Conservation (phyloP, 37 sponge, comb jelly and placozoan genomes). For the Petrosia ficiformis region DNA sequence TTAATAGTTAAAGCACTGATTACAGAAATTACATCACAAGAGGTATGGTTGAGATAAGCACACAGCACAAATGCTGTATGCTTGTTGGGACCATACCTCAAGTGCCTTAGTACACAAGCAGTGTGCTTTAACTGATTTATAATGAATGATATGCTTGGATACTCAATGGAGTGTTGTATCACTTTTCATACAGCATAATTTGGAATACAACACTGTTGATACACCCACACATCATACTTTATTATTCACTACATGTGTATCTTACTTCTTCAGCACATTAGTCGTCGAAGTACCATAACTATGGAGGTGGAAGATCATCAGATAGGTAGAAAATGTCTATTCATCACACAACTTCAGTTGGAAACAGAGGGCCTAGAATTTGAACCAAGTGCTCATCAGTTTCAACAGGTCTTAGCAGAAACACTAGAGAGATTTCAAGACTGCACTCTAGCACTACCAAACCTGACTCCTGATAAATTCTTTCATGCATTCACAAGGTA, state of each 20-base stretch:
- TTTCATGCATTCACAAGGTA: conserved; percentile 94
- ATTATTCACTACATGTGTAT: background rate
- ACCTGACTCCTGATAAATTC: conserved; percentile 72
- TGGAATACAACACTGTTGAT: too few species aligned
- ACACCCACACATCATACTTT: too few species aligned
- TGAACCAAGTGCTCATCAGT: conserved; percentile 67
- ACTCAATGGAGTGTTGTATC: too few species aligned
- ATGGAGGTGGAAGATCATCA: conserved; percentile 32
- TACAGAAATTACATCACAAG: too few species aligned
- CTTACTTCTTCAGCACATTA: background rate
- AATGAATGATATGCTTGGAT: too few species aligned
- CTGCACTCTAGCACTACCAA: conserved; percentile 80
- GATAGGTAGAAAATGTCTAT: conserved; percentile 43
- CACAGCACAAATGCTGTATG: too few species aligned
- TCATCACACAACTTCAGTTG: conserved; percentile 77
- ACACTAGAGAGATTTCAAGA: conserved; percentile 67
- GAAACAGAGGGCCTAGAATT: conserved; percentile 63
- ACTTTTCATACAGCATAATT: too few species aligned
- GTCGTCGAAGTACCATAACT: background rate
- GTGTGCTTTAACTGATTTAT: too few species aligned
- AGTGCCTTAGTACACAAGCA: too few species aligned
- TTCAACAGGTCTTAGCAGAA: conserved; percentile 53
- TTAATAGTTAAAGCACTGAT: too few species aligned
- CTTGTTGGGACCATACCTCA: too few species aligned
- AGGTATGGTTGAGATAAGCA: too few species aligned